Evolutionary conservation across 2,113 vertebrate genomes (phyloP).

Genomic region (Tragelaphus buxtoni): DNA sequence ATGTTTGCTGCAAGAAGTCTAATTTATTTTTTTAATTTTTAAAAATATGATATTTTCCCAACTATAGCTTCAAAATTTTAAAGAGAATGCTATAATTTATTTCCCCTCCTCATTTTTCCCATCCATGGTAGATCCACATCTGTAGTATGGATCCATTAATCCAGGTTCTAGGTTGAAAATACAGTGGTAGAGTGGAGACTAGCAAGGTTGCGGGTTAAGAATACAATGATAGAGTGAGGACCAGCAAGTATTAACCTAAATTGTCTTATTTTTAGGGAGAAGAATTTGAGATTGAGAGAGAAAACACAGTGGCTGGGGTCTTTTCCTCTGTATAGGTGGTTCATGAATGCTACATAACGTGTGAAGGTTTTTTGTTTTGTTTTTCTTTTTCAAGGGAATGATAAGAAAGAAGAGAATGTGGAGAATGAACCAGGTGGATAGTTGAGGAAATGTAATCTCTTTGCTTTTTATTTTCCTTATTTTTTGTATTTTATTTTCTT

Average conservation of each 20-base stretch:
- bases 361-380: neutral
- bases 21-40: neutral
- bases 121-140: neutral
- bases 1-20: neutral
- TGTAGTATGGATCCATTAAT: neutral
- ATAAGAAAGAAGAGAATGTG: neutral
- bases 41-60: neutral
- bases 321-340: neutral
- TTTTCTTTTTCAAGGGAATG: neutral
- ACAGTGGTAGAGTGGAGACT: neutral
- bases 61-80: neutral
- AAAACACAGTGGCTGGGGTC: neutral
- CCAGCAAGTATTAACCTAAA: neutral
- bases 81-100: neutral
- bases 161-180: neutral
- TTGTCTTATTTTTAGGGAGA: neutral
- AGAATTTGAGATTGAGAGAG: neutral
- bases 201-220: neutral
- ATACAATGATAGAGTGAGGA: neutral
- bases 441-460: neutral
- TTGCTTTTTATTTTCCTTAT: neutral
- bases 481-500: neutral
- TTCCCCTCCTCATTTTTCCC: neutral
- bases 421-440: neutral
- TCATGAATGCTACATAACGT: neutral